A percentile compares a stretch with the other conserved stretches of the same genome.
These are phyloP conservation scores for Pantherophis vulpinus DNA, from an alignment of 2,797 vertebrate species.

Conservation along the genomic window DNA sequence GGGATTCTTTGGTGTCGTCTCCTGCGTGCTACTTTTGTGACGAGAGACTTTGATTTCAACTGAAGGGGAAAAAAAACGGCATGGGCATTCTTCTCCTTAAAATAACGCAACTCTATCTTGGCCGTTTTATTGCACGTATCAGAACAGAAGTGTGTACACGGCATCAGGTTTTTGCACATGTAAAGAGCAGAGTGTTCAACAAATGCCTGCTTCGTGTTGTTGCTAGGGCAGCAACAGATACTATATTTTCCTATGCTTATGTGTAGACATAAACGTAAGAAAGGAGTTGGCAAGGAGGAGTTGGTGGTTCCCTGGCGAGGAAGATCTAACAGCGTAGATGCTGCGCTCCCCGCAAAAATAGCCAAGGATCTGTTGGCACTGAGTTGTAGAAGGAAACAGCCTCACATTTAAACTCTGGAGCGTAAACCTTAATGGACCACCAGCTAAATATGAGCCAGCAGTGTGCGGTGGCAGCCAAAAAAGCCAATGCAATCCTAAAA, in stretches of 20 bases:
- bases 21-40: neutral
- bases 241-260: neutral
- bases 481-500: too few species aligned
- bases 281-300: neutral
- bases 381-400: neutral
- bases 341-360: fast-evolving
- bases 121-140: neutral
- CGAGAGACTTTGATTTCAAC: neutral
- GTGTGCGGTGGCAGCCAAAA: too few species aligned
- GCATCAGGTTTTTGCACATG: neutral
- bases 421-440: neutral
- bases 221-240: neutral
- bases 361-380: neutral
- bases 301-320: neutral
- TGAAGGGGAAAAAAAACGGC: neutral
- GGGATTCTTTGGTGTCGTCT: too few species aligned
- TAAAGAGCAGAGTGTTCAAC: too few species aligned
- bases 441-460: too few species aligned
- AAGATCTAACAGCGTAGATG: neutral
- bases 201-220: neutral
- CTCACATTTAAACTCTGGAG: neutral
- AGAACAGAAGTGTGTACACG: neutral
- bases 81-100: too few species aligned
- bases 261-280: neutral
- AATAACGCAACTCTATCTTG: neutral